Evolutionary conservation across 2,797 vertebrate genomes (phyloP).

Genomic region (Bovichtus variegatus): DNA sequence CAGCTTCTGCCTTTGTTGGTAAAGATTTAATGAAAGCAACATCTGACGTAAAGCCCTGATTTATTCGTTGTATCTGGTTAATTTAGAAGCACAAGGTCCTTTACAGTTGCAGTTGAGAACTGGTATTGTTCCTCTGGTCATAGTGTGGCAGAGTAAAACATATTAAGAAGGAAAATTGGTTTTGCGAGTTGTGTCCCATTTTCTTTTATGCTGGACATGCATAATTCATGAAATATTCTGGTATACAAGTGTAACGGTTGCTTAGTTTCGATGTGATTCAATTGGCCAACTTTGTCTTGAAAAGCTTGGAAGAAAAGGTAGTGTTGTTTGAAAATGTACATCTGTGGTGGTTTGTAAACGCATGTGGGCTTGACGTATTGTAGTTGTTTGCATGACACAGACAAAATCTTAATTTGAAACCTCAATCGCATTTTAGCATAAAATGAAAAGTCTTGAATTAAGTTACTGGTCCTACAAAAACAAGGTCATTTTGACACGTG

Average conservation of each 20-base stretch:
- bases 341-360: neutral
- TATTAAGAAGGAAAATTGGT: neutral
- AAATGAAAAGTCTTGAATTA: neutral
- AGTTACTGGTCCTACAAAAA: neutral
- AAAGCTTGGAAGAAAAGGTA: neutral
- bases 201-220: neutral
- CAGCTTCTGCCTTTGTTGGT: neutral
- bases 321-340: constrained; percentile 7
- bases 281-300: neutral
- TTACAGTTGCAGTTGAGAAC: neutral
- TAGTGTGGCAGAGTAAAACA: neutral
- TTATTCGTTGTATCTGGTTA: neutral
- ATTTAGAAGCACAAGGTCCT: no score
- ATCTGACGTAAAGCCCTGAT: neutral
- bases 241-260: neutral
- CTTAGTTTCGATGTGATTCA: neutral
- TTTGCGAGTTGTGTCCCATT: neutral
- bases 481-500: neutral
- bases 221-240: neutral
- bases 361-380: neutral
- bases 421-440: no score
- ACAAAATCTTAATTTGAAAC: no score
- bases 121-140: neutral
- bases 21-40: neutral
- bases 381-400: neutral